Evolutionary conservation across 2,888 invertebrate genomes (phyloP).

Genomic region (Antheraea yamamai): DNA sequence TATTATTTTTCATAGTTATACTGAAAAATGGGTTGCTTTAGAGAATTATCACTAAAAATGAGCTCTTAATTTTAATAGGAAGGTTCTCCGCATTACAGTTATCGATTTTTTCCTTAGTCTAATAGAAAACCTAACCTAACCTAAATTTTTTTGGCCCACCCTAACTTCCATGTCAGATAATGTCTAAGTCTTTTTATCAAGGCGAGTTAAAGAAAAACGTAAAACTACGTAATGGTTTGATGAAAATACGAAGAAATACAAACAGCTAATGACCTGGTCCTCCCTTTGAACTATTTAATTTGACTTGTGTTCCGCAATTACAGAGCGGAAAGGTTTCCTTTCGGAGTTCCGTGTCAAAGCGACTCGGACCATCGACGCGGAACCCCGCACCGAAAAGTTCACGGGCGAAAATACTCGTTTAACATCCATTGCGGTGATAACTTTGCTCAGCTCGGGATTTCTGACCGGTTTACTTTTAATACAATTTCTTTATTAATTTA

Average conservation of each 20-base stretch:
- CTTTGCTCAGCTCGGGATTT: background rate
- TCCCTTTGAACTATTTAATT: slow-evolving; percentile 61
- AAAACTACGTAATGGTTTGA: background rate
- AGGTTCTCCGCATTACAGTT: too few species aligned
- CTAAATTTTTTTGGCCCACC: too few species aligned
- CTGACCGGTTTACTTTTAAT: background rate
- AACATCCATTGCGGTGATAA: slow-evolving; percentile 7
- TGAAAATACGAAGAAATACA: background rate
- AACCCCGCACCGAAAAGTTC: background rate
- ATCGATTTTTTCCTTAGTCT: too few species aligned
- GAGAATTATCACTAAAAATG: too few species aligned
- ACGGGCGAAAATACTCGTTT: background rate
- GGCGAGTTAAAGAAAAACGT: background rate
- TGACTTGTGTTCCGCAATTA: slow-evolving; percentile 65
- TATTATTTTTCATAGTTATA: too few species aligned
- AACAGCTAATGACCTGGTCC: slow-evolving; percentile 26
- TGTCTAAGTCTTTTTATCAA: background rate
- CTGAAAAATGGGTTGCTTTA: too few species aligned
- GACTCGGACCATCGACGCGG: slow-evolving; percentile 36
- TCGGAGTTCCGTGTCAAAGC: slow-evolving; percentile 65
- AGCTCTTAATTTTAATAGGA: too few species aligned
- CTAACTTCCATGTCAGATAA: background rate
- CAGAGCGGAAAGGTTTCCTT: slow-evolving; percentile 45
- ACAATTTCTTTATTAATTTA: background rate
- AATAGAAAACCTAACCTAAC: too few species aligned